Conservation (phyloP, 2,797 vertebrate genomes). For the Urocyon cinereoargenteus region DNA sequence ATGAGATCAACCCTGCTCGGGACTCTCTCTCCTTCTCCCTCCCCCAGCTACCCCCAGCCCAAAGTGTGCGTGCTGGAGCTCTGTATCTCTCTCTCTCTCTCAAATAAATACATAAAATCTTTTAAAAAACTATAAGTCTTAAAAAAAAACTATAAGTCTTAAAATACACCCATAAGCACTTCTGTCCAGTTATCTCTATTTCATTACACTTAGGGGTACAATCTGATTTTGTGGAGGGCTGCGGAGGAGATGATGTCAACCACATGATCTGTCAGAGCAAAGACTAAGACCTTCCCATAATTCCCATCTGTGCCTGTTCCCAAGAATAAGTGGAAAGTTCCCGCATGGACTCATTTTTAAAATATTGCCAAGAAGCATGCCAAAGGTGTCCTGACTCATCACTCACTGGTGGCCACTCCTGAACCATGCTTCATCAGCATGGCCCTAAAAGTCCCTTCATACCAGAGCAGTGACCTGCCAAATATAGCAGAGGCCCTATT, state of each 20-base stretch:
- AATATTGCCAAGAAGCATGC: constrained; percentile 15
- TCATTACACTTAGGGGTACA: neutral
- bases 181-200: neutral
- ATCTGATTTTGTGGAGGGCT: constrained; percentile 7
- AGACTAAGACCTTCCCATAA: constrained; percentile 50
- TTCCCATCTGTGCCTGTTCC: constrained; percentile 17
- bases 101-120: neutral
- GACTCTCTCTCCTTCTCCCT: neutral
- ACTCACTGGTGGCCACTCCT: neutral
- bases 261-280: neutral
- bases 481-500: constrained; percentile 67
- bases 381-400: constrained; percentile 60
- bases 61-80: no score
- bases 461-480: constrained; percentile 64
- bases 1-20: neutral
- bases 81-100: neutral
- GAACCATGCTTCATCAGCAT: constrained; percentile 37
- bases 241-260: neutral
- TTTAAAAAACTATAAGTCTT: neutral
- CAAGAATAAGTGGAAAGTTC: constrained; percentile 53
- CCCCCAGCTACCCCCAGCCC: no score
- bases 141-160: neutral
- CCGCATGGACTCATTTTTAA: constrained; percentile 36
- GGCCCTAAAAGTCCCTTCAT: constrained; percentile 68
- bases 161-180: neutral